Percentiles rank a stretch among this genome's conserved stretches.
Evolutionary conservation across 2,888 invertebrate genomes (phyloP).

Genomic region (Pogonocherus hispidulus): DNA sequence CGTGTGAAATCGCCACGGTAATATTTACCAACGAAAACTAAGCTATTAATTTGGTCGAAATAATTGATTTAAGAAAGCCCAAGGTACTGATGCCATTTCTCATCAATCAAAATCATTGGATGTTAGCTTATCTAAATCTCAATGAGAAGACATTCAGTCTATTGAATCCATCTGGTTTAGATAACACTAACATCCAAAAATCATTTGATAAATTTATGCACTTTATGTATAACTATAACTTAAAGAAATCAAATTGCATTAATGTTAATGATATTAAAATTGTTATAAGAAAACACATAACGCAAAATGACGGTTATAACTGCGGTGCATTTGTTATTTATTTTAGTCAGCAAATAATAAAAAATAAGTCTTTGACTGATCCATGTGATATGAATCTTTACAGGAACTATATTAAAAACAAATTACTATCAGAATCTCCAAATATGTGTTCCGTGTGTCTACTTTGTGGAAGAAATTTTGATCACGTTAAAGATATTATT

Average conservation of each 20-base stretch:
- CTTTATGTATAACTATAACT: background rate
- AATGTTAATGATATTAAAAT: background rate
- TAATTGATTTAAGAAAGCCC: background rate
- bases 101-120: background rate
- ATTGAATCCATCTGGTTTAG: background rate
- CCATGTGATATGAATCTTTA: background rate
- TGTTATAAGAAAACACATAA: background rate
- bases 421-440: background rate
- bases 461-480: background rate
- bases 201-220: background rate
- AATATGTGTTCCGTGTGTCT: background rate
- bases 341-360: background rate
- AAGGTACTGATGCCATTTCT: background rate
- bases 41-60: background rate
- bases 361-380: background rate
- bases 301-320: background rate
- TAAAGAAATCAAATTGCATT: background rate
- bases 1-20: background rate
- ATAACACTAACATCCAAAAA: background rate
- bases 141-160: background rate
- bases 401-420: background rate
- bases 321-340: background rate
- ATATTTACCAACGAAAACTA: background rate
- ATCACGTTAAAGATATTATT: background rate
- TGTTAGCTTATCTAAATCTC: background rate